Conservation (phyloP, 2,113 vertebrate species). For the Ammospiza caudacuta region DNA sequence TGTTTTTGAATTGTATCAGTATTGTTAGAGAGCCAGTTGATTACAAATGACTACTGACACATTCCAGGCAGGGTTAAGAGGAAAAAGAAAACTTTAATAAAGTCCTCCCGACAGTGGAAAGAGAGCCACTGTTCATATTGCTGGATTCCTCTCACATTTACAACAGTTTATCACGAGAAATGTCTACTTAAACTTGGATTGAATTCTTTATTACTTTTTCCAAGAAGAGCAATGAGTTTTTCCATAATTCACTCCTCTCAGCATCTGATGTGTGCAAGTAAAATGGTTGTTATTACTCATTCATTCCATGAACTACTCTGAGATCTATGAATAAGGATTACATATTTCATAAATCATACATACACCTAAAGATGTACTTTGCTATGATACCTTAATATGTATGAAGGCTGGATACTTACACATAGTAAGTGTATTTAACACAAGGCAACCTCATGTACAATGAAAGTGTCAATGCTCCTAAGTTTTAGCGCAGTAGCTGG, state of each 20-base stretch:
- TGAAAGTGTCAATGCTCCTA: neutral
- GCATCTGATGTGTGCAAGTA: neutral
- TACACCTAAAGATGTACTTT: neutral
- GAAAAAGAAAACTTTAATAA: neutral
- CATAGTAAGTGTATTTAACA: neutral
- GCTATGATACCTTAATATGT: neutral
- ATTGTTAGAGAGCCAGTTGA: neutral
- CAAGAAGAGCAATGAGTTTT: neutral
- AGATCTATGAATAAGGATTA: neutral
- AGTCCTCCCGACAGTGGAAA: neutral
- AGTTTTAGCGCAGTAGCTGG: neutral
- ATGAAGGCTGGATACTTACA: neutral
- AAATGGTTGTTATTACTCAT: neutral
- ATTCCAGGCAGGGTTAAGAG: neutral
- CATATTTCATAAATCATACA: neutral
- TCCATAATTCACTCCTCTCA: neutral
- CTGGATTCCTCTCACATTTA: neutral
- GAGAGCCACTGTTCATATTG: neutral
- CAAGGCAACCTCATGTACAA: neutral
- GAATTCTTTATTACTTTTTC: constrained; percentile 9
- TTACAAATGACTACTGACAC: constrained; percentile 6
- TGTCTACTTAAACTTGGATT: neutral
- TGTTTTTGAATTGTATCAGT: neutral
- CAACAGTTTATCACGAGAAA: neutral
- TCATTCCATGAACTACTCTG: neutral